Percentiles rank a stretch among this genome's conserved stretches.
Conservation (phyloP, 2,113 vertebrate species). For the Sinocyclocheilus anshuiensis region DNA sequence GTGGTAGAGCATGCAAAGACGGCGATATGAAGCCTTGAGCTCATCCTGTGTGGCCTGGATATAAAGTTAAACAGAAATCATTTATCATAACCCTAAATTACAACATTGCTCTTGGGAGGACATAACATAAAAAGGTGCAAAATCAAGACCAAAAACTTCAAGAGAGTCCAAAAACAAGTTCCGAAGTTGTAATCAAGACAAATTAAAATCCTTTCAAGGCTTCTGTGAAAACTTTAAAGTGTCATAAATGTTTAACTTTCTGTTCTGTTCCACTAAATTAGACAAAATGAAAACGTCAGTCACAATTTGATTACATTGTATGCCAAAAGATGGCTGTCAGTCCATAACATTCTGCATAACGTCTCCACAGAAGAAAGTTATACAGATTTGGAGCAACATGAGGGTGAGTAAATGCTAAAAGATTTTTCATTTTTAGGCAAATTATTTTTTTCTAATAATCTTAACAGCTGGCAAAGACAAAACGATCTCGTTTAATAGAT, state of each 20-base stretch:
- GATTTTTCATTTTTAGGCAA: neutral
- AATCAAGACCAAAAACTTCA: neutral
- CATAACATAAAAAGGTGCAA: neutral
- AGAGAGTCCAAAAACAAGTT: neutral
- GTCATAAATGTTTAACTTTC: neutral
- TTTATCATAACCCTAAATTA: neutral
- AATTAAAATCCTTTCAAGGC: neutral
- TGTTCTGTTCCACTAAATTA: neutral
- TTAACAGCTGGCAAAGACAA: neutral
- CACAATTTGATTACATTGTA: neutral
- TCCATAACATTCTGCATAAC: neutral
- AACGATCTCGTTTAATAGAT: neutral
- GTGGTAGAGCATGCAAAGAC: slow-evolving; percentile 97
- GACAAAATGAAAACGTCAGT: neutral
- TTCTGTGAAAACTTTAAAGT: neutral
- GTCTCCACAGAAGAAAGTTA: neutral
- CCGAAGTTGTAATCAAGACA: neutral
- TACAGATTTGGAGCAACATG: neutral
- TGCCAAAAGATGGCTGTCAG: neutral
- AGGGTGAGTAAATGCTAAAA: neutral
- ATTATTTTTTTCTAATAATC: neutral
- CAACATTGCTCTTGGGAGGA: neutral
- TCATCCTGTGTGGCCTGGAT: slow-evolving; percentile 92
- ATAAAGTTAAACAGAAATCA: neutral
- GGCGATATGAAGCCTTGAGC: slow-evolving; percentile 91